Conservation (phyloP, 2,113 vertebrate genomes). For the Vidua chalybeata region DNA sequence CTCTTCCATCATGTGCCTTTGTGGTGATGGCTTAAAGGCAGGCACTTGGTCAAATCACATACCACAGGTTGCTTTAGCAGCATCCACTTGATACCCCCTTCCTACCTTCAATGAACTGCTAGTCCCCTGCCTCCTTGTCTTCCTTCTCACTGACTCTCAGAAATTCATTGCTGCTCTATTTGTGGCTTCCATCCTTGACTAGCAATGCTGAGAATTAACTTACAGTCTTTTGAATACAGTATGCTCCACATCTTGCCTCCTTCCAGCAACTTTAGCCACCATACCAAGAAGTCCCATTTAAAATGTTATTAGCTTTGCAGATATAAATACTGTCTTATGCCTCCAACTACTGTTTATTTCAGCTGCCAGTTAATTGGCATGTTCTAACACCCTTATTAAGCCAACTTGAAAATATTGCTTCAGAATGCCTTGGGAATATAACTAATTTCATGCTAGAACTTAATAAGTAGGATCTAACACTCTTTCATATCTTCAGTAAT, state of each 20-base stretch:
- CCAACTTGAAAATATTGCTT: slow-evolving; percentile 75
- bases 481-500: slow-evolving; percentile 77
- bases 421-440: slow-evolving; percentile 75
- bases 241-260: slow-evolving; percentile 61
- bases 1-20: background rate
- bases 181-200: slow-evolving; percentile 69
- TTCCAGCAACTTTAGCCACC: slow-evolving; percentile 48
- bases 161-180: slow-evolving; percentile 65
- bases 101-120: background rate
- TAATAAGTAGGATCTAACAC: slow-evolving; percentile 74
- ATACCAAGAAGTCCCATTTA: slow-evolving; percentile 75
- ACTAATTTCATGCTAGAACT: slow-evolving; percentile 79
- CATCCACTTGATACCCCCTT: background rate
- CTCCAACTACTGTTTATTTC: slow-evolving; percentile 74
- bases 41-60: background rate
- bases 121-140: background rate
- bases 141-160: slow-evolving; percentile 10
- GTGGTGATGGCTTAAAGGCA: background rate
- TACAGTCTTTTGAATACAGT: slow-evolving; percentile 53
- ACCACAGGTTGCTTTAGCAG: background rate
- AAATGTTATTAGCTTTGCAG: slow-evolving; percentile 75
- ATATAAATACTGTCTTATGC: slow-evolving; percentile 71
- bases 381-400: slow-evolving; percentile 71
- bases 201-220: slow-evolving; percentile 69
- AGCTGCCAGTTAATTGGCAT: slow-evolving; percentile 72